phyloP scores from a whole-genome alignment of 1,140 invertebrate species.

The Pachypeltis micranthus region DNA sequence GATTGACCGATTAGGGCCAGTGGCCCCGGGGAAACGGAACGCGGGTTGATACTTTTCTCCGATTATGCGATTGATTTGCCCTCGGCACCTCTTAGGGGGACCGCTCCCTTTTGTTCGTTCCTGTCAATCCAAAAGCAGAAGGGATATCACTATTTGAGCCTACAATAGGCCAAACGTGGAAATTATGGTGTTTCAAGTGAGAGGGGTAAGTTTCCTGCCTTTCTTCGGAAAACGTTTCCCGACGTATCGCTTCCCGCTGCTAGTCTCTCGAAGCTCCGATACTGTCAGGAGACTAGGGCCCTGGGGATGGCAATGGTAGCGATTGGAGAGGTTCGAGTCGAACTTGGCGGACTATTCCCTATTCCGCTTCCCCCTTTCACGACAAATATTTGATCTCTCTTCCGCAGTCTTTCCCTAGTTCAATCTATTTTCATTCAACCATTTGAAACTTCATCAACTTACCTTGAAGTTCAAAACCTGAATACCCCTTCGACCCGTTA shows the following conservation, averaged over 20 bases:
- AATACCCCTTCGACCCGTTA: too few relatives aligned
- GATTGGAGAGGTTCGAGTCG: too few relatives aligned
- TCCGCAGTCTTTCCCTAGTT: too few relatives aligned
- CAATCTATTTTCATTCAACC: too few relatives aligned
- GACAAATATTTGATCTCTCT: too few relatives aligned
- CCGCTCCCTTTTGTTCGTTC: background rate
- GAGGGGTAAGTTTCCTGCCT: background rate
- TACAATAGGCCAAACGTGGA: conserved; percentile 3
- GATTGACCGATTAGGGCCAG: background rate
- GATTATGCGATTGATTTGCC: background rate
- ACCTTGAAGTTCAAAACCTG: too few relatives aligned
- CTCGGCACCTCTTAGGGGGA: background rate
- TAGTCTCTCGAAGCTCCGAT: background rate
- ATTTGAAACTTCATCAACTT: too few relatives aligned
- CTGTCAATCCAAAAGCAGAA: background rate
- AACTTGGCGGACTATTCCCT: too few relatives aligned
- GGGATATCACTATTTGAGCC: background rate
- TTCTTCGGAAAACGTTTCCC: background rate
- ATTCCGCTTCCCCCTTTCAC: too few relatives aligned
- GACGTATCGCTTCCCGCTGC: background rate
- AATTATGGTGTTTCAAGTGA: background rate
- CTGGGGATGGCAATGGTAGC: too few relatives aligned
- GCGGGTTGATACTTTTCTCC: background rate
- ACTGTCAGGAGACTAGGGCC: too few relatives aligned
- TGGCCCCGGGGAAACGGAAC: background rate